Percentiles rank a stretch among this genome's conserved stretches.
These are phyloP conservation scores for Leuciscus idus DNA, from an alignment of 2,113 vertebrate genomes.

Conservation along the genomic window DNA sequence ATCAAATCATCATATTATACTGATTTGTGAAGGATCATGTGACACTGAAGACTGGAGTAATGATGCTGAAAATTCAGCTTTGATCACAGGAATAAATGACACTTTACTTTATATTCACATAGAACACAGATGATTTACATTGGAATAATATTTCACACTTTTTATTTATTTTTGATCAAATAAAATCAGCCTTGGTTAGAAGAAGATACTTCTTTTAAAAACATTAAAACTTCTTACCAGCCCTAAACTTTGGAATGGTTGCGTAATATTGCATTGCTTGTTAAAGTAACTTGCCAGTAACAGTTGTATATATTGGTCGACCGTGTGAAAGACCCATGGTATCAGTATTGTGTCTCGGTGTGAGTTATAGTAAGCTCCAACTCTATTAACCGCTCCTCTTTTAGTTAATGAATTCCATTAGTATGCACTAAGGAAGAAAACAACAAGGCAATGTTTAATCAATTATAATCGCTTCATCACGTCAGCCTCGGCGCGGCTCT, in stretches of 20 bases:
- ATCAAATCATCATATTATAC: neutral
- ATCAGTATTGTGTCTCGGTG: constrained; percentile 2
- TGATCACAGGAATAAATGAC: neutral
- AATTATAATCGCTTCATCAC: constrained; percentile 60
- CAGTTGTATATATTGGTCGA: neutral
- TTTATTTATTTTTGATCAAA: neutral
- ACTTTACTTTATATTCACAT: neutral
- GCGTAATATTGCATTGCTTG: neutral
- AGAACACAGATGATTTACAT: neutral
- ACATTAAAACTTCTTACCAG: neutral
- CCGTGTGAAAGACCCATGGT: neutral
- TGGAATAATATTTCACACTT: neutral
- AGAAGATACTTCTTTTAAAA: neutral
- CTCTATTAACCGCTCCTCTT: constrained; percentile 36
- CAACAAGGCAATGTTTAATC: constrained; percentile 60
- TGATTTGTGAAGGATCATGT: neutral
- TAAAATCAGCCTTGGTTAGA: neutral
- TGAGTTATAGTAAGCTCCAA: constrained; percentile 31
- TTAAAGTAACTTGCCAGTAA: neutral
- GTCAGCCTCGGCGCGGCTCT: constrained; percentile 55
- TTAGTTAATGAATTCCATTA: constrained; percentile 63
- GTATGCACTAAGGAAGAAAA: constrained; percentile 54
- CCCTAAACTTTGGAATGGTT: neutral
- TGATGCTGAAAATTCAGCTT: neutral
- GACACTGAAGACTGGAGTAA: neutral